Evolutionary conservation across 2,888 invertebrate species (phyloP).

Genomic region (Drosophila planitibia): DNA sequence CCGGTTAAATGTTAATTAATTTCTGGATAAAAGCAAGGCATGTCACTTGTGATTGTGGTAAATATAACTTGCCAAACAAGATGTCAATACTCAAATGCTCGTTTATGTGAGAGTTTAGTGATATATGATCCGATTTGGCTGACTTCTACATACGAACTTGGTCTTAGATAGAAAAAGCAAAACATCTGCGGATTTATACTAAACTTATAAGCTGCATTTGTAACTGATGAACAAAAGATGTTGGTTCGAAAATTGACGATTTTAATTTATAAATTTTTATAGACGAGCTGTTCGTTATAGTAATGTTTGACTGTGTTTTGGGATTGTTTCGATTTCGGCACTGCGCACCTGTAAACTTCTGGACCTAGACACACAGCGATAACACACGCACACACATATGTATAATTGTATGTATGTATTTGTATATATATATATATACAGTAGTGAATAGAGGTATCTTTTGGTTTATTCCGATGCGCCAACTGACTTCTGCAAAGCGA

Average conservation of each 20-base stretch:
- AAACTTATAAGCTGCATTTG: not conserved
- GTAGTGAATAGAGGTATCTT: conserved; percentile 14
- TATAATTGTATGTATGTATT: not conserved
- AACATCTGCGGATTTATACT: not conserved
- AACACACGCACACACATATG: conserved; percentile 22
- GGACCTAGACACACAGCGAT: conserved; percentile 12
- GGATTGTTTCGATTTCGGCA: conserved; percentile 10
- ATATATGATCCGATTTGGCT: not conserved
- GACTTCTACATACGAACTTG: accelerated
- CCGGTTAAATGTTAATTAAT: not conserved
- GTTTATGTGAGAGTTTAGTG: not conserved
- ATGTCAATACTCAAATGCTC: not conserved
- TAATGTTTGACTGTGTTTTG: conserved; percentile 20
- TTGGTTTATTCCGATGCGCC: conserved; percentile 65
- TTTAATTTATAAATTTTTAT: not conserved
- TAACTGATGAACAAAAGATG: not conserved
- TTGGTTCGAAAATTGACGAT: not conserved
- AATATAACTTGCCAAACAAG: not conserved
- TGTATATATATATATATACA: not conserved
- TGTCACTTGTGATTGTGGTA: not conserved
- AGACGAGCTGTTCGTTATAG: not conserved
- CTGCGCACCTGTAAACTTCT: conserved; percentile 50
- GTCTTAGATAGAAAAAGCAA: not conserved
- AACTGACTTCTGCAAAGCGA: conserved; percentile 70
- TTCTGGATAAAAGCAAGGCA: not conserved